phyloP scores from a whole-genome alignment of 2,113 vertebrate species.

The Ciconia maguari region DNA sequence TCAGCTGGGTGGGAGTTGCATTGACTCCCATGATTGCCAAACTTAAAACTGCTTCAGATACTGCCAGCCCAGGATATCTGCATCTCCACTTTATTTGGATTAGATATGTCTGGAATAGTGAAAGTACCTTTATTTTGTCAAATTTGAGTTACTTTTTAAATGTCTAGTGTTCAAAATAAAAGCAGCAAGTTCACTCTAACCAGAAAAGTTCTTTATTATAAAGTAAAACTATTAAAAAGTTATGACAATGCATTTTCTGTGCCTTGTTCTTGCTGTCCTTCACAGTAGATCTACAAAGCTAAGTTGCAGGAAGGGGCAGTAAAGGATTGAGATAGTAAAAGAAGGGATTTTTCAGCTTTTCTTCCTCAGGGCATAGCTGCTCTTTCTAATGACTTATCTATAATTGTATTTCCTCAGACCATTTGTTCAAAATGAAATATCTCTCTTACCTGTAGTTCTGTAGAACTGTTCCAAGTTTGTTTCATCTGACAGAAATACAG shows the following conservation, averaged over 20 bases:
- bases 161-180: not conserved
- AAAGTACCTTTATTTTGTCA: not conserved
- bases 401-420: not conserved
- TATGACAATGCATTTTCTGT: not conserved
- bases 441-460: not conserved
- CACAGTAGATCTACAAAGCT: not conserved
- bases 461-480: not conserved
- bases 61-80: not conserved
- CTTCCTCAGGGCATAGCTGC: not conserved
- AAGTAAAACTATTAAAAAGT: not conserved
- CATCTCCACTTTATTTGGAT: not conserved
- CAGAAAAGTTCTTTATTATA: not conserved
- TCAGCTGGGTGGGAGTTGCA: not conserved
- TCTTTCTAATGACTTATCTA: not conserved
- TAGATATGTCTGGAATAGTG: not conserved
- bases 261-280: not conserved
- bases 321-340: not conserved
- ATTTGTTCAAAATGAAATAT: not conserved
- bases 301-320: not conserved
- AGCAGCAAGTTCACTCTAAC: not conserved
- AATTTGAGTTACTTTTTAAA: not conserved
- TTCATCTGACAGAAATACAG: not conserved
- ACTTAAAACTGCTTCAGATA: not conserved
- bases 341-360: not conserved
- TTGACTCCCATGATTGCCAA: not conserved